A percentile compares a stretch with the other conserved stretches of the same genome.
phyloP scores from a whole-genome alignment of 2,888 invertebrate genomes.

The Epinotia brunnichana region DNA sequence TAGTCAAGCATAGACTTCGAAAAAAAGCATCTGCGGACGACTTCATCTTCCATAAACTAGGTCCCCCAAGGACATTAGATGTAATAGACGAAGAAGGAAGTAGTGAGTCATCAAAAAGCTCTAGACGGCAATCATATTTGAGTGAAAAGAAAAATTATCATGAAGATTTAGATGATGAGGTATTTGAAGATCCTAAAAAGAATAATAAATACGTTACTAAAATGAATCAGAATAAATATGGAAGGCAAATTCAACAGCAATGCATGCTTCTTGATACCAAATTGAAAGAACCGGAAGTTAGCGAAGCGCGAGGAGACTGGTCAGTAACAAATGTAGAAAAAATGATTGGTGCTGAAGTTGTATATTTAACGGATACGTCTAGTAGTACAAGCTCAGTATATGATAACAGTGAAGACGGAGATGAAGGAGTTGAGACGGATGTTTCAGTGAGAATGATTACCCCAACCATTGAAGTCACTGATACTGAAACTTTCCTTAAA shows the following conservation, averaged over 20 bases:
- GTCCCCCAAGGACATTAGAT: slow-evolving; percentile 87
- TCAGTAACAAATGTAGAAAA: slow-evolving; percentile 79
- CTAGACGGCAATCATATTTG: slow-evolving; percentile 81
- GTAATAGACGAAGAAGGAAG: slow-evolving; percentile 91
- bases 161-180: slow-evolving; percentile 80
- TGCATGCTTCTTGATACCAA: slow-evolving; percentile 86
- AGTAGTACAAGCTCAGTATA: slow-evolving; percentile 85
- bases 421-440: slow-evolving; percentile 76
- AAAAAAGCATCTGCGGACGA: slow-evolving; percentile 75
- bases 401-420: slow-evolving; percentile 78
- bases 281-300: slow-evolving; percentile 81
- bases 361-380: slow-evolving; percentile 87
- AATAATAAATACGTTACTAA: slow-evolving; percentile 54
- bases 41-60: slow-evolving; percentile 71
- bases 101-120: slow-evolving; percentile 84
- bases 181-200: slow-evolving; percentile 71
- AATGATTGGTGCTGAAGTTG: slow-evolving; percentile 86
- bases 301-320: slow-evolving; percentile 84
- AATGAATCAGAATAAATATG: slow-evolving; percentile 65
- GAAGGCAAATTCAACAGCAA: slow-evolving; percentile 70
- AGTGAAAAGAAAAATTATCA: slow-evolving; percentile 76
- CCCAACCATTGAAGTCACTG: slow-evolving; percentile 79
- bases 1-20: slow-evolving; percentile 72
- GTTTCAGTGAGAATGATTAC: slow-evolving; percentile 78
- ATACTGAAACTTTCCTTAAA: slow-evolving; percentile 73